Conservation (phyloP, 1,140 invertebrate species). For the Tetragnatha versicolor region DNA sequence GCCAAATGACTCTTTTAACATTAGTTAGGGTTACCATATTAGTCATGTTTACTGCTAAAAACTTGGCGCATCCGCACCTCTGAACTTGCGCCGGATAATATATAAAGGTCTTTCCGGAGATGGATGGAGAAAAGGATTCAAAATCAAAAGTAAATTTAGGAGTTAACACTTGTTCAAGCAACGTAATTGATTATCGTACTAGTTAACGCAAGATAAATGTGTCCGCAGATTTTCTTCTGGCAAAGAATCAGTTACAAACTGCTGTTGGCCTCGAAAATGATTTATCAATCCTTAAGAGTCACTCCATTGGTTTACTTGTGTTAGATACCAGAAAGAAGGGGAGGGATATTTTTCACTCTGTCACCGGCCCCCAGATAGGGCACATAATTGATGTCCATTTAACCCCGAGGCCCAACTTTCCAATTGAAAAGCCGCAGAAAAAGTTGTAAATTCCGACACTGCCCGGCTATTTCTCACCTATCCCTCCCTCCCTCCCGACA, state of each 20-base stretch:
- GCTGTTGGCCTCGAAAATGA: not conserved
- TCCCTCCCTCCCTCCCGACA: slow-evolving; percentile 15
- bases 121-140: no score
- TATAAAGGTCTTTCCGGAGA: no score
- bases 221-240: no score
- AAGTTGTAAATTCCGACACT: slow-evolving; percentile 39
- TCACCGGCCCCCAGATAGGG: not conserved
- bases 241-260: not conserved
- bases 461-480: slow-evolving; percentile 13
- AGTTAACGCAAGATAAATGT: no score
- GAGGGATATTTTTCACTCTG: not conserved
- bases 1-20: no score
- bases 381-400: slow-evolving; percentile 48
- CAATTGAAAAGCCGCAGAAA: slow-evolving; percentile 14
- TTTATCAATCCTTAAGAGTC: not conserved
- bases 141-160: no score
- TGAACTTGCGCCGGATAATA: no score
- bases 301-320: not conserved
- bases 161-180: no score
- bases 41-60: no score
- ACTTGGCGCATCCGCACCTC: no score
- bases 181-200: no score
- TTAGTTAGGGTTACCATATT: no score
- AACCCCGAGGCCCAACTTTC: slow-evolving; percentile 27
- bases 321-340: not conserved